phyloP scores from a whole-genome alignment of 2,113 vertebrate species.

The Sitta europaea region DNA sequence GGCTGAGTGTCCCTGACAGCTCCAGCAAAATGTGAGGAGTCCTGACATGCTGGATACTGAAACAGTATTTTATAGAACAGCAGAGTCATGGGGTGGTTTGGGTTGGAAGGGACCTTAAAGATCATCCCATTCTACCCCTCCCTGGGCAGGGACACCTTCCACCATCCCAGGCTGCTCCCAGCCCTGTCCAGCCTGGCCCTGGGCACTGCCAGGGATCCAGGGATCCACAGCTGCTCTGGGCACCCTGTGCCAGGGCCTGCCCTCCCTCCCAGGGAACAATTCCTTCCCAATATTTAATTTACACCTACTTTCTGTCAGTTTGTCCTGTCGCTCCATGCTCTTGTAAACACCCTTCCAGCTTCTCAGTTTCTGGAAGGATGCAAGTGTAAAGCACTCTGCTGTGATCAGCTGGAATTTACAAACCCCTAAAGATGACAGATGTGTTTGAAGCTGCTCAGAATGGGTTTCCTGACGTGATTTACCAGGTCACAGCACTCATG shows the following conservation, averaged over 20 bases:
- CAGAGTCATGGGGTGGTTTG: background rate
- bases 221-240: background rate
- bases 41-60: background rate
- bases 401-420: background rate
- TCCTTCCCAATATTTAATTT: background rate
- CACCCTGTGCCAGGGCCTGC: background rate
- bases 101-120: background rate
- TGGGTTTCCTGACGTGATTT: slow-evolving; percentile 32
- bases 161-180: background rate
- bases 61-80: background rate
- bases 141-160: background rate
- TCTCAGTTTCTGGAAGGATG: background rate
- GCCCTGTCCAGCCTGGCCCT: accelerated
- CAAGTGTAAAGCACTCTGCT: background rate
- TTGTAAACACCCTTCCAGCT: background rate
- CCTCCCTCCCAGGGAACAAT: background rate
- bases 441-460: slow-evolving; percentile 63
- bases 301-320: background rate
- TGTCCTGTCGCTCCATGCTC: background rate
- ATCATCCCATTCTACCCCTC: accelerated
- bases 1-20: background rate
- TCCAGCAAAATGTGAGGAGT: background rate
- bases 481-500: background rate
- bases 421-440: background rate
- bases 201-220: background rate